Percentiles rank a stretch among this genome's conserved stretches.
phyloP scores from a whole-genome alignment of 37 sponge, comb jelly and placozoan genomes.

The Cladorhizidae sp. region DNA sequence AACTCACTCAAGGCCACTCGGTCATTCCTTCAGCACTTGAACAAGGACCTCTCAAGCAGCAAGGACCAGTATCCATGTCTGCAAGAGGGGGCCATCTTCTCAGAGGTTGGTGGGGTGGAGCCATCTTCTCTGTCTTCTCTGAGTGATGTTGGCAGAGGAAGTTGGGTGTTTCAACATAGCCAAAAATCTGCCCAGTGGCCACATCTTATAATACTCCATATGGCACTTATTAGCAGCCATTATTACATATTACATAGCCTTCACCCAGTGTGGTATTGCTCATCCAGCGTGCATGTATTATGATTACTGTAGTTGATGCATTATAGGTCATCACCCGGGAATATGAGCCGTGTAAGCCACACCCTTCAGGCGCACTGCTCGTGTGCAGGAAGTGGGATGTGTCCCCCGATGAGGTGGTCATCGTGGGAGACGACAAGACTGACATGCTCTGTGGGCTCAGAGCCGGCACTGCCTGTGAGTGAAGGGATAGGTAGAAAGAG shows the following conservation, averaged over 20 bases:
- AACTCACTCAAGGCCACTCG: slow-evolving; percentile 37
- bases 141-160: no score
- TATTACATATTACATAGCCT: no score
- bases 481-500: no score
- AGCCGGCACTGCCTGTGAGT: slow-evolving; percentile 27
- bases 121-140: no score
- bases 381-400: slow-evolving; percentile 58
- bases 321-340: slow-evolving; percentile 69
- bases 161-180: no score
- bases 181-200: no score
- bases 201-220: no score
- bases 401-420: slow-evolving; percentile 27
- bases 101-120: slow-evolving; percentile 43
- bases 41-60: slow-evolving; percentile 9
- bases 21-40: slow-evolving; percentile 33
- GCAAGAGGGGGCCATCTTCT: slow-evolving; percentile 29
- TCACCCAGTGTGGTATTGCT: no score
- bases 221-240: no score
- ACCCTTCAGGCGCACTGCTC: slow-evolving; percentile 70
- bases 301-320: neutral
- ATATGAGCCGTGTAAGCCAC: slow-evolving; percentile 73
- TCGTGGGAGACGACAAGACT: slow-evolving; percentile 64
- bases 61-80: slow-evolving; percentile 18
- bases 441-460: slow-evolving; percentile 58
- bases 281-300: no score